Evolutionary conservation across 2,113 vertebrate species (phyloP).

Genomic region (Anhinga rufa): DNA sequence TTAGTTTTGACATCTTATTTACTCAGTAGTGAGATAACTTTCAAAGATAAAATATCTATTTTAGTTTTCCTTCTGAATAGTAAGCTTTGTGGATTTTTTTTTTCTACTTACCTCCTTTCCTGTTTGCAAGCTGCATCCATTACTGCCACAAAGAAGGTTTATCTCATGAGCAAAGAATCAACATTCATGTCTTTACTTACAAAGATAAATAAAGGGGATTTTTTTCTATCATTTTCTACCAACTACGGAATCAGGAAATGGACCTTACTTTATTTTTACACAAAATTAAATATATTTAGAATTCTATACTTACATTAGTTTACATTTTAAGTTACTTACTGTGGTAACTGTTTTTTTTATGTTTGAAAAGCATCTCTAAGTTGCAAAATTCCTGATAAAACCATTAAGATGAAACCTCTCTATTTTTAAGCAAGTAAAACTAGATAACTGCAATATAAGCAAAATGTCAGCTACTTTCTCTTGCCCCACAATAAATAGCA

Average conservation of each 20-base stretch:
- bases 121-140: not conserved
- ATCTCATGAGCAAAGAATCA: not conserved
- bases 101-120: not conserved
- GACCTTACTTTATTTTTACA: not conserved
- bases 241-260: not conserved
- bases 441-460: conserved; percentile 22
- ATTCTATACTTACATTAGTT: not conserved
- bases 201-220: not conserved
- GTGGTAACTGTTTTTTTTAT: not conserved
- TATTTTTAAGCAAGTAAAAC: not conserved
- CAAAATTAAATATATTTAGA: not conserved
- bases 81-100: not conserved
- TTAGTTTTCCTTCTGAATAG: not conserved
- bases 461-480: conserved; percentile 37
- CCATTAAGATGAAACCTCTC: not conserved
- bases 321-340: not conserved
- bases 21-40: not conserved
- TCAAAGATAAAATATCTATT: not conserved
- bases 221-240: not conserved
- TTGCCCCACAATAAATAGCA: conserved; percentile 10
- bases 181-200: not conserved
- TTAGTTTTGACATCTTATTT: not conserved
- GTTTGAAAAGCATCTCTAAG: not conserved
- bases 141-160: not conserved
- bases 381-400: not conserved